Evolutionary conservation across 2,797 vertebrate species (phyloP).

Genomic region (Euthynnus affinis): DNA sequence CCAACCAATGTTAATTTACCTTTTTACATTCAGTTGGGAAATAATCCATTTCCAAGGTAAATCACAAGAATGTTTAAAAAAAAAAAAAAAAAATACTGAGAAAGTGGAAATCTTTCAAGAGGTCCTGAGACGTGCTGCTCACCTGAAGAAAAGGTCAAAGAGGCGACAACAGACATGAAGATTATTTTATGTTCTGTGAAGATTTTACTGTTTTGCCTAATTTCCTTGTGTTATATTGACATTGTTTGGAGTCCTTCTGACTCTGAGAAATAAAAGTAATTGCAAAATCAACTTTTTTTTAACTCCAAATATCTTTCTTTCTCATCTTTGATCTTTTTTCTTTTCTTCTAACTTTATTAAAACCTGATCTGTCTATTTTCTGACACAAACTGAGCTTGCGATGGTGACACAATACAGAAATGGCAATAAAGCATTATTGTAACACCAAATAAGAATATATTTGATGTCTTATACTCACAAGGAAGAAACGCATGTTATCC

Average conservation of each 20-base stretch:
- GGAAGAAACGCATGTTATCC: background rate
- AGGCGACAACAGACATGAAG: background rate
- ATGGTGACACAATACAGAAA: background rate
- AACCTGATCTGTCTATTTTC: background rate
- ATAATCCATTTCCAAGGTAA: conserved; percentile 63
- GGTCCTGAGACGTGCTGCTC: conserved; percentile 30
- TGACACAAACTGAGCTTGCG: background rate
- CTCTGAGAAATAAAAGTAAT: background rate
- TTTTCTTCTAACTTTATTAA: conserved; percentile 5
- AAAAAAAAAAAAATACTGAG: conserved; percentile 27
- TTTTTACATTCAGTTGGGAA: conserved; percentile 62
- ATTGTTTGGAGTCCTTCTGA: too few relatives aligned
- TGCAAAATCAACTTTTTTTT: background rate
- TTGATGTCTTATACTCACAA: background rate
- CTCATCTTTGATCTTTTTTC: background rate
- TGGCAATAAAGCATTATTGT: background rate
- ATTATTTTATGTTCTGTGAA: background rate
- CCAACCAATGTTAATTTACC: conserved; percentile 56
- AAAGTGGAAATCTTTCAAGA: conserved; percentile 38
- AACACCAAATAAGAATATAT: background rate
- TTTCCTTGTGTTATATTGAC: background rate
- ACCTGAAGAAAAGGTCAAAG: conserved; percentile 47
- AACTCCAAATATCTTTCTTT: background rate
- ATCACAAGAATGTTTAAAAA: conserved; percentile 46
- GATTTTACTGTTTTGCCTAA: background rate